Percentiles rank a stretch among this genome's conserved stretches.
These are phyloP conservation scores for Hippoglossus stenolepis DNA, from an alignment of 2,113 vertebrate species.

Conservation along the genomic window DNA sequence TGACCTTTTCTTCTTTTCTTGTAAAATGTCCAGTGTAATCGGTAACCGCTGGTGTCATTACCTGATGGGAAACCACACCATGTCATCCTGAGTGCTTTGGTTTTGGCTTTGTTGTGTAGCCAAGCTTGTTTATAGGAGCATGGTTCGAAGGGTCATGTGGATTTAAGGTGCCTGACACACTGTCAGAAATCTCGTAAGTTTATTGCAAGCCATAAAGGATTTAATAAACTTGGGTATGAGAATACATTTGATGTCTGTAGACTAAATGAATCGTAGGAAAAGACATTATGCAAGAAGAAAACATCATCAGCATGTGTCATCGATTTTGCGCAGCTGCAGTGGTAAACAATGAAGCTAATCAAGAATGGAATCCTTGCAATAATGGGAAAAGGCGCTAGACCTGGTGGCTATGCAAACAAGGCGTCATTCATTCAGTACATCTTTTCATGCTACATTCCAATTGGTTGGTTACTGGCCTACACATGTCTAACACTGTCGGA, in stretches of 20 bases:
- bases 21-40: not conserved
- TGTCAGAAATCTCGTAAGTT: not conserved
- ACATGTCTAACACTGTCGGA: too few relatives aligned
- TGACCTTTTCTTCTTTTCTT: not conserved
- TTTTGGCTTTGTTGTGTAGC: slow-evolving; percentile 48
- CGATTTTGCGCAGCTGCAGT: not conserved
- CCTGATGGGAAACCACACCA: not conserved
- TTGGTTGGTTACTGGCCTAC: not conserved
- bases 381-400: not conserved
- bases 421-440: not conserved
- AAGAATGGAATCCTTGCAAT: too few relatives aligned
- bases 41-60: not conserved
- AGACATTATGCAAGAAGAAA: not conserved
- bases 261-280: not conserved
- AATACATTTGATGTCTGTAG: not conserved
- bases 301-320: not conserved
- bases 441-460: not conserved
- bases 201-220: not conserved
- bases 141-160: slow-evolving; percentile 35
- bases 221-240: not conserved
- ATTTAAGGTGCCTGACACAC: slow-evolving; percentile 12
- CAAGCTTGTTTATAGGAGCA: slow-evolving; percentile 40
- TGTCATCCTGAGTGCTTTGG: slow-evolving; percentile 1
- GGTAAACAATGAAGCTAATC: not conserved
- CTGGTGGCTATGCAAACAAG: not conserved